Evolutionary conservation across 2,888 invertebrate species (phyloP).

Genomic region (Kuschelorhynchus macadamiae): DNA sequence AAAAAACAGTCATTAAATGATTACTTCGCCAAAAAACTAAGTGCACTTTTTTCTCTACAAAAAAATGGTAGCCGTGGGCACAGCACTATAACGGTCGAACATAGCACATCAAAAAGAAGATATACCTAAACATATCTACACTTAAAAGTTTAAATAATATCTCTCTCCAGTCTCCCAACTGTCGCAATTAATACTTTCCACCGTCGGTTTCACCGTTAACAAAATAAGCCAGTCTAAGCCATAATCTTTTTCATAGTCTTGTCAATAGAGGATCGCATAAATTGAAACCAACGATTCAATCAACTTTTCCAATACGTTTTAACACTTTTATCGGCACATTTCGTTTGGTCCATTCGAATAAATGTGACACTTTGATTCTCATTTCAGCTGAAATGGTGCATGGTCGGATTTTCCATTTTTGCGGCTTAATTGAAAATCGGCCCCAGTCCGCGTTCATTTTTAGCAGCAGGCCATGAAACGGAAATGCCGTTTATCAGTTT

Average conservation of each 20-base stretch:
- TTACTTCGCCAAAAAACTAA: too few species aligned
- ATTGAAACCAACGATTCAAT: slow-evolving; percentile 7
- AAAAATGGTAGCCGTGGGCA: too few species aligned
- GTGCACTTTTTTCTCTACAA: too few species aligned
- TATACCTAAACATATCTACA: too few species aligned
- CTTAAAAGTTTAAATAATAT: too few species aligned
- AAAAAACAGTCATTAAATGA: too few species aligned
- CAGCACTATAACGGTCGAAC: too few species aligned
- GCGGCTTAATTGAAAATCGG: slow-evolving; percentile 66
- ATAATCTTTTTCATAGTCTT: slow-evolving; percentile 8
- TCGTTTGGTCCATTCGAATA: slow-evolving; percentile 8
- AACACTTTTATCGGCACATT: slow-evolving; percentile 15
- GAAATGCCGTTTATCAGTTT: slow-evolving; percentile 36
- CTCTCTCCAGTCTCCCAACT: too few species aligned
- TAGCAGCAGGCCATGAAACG: slow-evolving; percentile 33
- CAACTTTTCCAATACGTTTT: background rate
- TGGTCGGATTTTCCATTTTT: slow-evolving; percentile 68
- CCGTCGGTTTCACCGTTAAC: slow-evolving; percentile 20
- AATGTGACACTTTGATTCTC: slow-evolving; percentile 64
- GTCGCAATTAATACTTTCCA: too few species aligned
- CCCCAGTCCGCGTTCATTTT: slow-evolving; percentile 35
- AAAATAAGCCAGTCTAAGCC: background rate
- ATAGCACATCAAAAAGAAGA: too few species aligned
- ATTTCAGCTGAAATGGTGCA: slow-evolving; percentile 65
- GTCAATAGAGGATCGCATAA: slow-evolving; percentile 13